Conservation (phyloP, 2,113 vertebrate genomes). For the Euleptes europaea region DNA sequence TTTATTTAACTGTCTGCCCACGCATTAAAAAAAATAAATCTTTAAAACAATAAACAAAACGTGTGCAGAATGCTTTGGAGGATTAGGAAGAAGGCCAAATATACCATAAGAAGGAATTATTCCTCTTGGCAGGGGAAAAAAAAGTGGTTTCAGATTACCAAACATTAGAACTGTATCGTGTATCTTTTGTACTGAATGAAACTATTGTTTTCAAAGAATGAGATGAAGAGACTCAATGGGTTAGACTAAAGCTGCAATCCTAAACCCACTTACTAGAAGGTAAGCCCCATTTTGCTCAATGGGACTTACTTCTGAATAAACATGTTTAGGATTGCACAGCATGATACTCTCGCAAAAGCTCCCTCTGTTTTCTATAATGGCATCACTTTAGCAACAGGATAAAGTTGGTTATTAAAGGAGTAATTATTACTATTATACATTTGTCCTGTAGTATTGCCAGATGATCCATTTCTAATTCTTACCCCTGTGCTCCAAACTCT, state of each 20-base stretch:
- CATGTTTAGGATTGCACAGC: not conserved
- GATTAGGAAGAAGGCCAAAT: constrained; percentile 62
- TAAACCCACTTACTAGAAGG: not conserved
- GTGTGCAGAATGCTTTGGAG: constrained; percentile 61
- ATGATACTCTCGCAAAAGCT: not conserved
- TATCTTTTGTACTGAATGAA: constrained; percentile 39
- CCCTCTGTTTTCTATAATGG: not conserved
- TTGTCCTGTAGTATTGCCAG: not conserved
- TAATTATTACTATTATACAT: not conserved
- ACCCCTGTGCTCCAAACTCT: not conserved
- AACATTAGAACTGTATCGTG: constrained; percentile 28
- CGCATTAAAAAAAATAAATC: constrained; percentile 54
- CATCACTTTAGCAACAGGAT: not conserved
- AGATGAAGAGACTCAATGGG: constrained; percentile 20
- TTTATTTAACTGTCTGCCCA: constrained; percentile 54
- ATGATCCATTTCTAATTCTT: not conserved
- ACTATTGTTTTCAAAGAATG: constrained; percentile 36
- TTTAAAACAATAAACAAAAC: constrained; percentile 58
- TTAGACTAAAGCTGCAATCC: constrained; percentile 29
- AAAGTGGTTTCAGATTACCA: constrained; percentile 54
- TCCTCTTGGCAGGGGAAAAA: constrained; percentile 53
- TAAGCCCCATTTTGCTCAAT: not conserved
- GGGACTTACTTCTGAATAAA: too few species aligned
- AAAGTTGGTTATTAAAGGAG: not conserved
- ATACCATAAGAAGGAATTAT: constrained; percentile 62